These are phyloP conservation scores for Pogona vitticeps DNA, from an alignment of 2,113 vertebrate species.

Conservation along the genomic window DNA sequence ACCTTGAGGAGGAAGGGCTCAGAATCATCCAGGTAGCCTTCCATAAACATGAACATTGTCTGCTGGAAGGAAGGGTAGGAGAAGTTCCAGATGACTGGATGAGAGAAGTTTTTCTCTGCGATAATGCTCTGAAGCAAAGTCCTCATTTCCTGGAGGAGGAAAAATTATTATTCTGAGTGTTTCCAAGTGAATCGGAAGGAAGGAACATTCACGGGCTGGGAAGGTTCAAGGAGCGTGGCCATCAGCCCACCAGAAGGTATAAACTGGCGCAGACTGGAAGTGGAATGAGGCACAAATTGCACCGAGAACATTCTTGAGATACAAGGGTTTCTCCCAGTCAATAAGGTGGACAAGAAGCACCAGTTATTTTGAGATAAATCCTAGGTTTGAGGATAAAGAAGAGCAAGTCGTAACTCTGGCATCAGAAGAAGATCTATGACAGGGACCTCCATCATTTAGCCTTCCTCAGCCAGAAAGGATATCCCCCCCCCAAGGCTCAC, in stretches of 20 bases:
- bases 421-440: not conserved
- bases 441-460: too few relatives aligned
- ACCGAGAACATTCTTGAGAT: not conserved
- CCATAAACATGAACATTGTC: slow-evolving; percentile 80
- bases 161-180: not conserved
- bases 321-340: not conserved
- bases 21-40: slow-evolving; percentile 65
- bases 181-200: not conserved
- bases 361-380: rapidly evolving
- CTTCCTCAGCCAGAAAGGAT: not conserved
- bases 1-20: slow-evolving; percentile 85
- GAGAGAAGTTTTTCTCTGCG: slow-evolving; percentile 71
- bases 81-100: slow-evolving; percentile 78
- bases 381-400: rapidly evolving
- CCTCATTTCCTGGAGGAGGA: slow-evolving; percentile 75
- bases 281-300: not conserved
- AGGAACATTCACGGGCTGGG: not conserved
- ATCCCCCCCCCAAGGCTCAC: slow-evolving; percentile 69
- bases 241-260: too few relatives aligned
- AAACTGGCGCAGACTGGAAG: too few relatives aligned
- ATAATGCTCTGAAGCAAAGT: slow-evolving; percentile 77
- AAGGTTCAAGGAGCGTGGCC: too few relatives aligned
- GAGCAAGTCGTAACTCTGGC: not conserved
- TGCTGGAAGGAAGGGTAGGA: slow-evolving; percentile 83
- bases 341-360: too few relatives aligned